A percentile compares a stretch with the other conserved stretches of the same genome.
Evolutionary conservation across 2,888 invertebrate species (phyloP).

Genomic region (Aphodius granarius): DNA sequence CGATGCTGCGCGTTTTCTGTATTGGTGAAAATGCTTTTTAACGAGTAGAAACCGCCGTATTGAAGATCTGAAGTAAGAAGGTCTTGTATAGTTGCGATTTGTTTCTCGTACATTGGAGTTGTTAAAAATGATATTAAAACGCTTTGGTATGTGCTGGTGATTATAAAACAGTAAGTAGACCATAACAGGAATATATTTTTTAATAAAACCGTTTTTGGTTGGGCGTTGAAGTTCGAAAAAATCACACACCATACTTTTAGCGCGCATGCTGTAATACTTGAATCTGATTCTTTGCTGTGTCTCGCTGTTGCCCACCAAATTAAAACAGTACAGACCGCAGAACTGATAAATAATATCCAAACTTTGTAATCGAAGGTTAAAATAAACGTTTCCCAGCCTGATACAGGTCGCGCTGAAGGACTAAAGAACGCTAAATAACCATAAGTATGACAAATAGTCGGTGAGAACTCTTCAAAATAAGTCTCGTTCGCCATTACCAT

Average conservation of each 20-base stretch:
- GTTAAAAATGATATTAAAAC: constrained; percentile 61
- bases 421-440: constrained; percentile 63
- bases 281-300: constrained; percentile 1
- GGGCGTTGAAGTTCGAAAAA: constrained; percentile 45
- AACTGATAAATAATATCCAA: constrained; percentile 54
- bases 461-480: constrained; percentile 60
- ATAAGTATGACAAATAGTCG: constrained; percentile 57
- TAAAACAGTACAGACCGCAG: constrained; percentile 41
- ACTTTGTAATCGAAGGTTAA: constrained; percentile 55
- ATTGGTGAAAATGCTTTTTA: constrained; percentile 22
- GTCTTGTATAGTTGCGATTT: constrained; percentile 58
- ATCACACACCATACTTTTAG: constrained; percentile 43
- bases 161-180: constrained; percentile 57
- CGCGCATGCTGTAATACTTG: constrained; percentile 17
- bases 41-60: constrained; percentile 43
- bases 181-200: constrained; percentile 54
- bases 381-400: constrained; percentile 58
- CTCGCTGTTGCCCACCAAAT: constrained; percentile 25
- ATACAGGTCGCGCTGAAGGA: constrained; percentile 54
- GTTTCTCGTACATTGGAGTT: constrained; percentile 58
- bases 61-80: constrained; percentile 55
- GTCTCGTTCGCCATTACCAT: constrained; percentile 63
- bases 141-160: constrained; percentile 60
- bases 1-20: constrained; percentile 17
- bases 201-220: constrained; percentile 23